A percentile compares a stretch with the other conserved stretches of the same genome.
These are phyloP conservation scores for Ectemnius cavifrons DNA, from an alignment of 2,888 invertebrate genomes.

Conservation along the genomic window DNA sequence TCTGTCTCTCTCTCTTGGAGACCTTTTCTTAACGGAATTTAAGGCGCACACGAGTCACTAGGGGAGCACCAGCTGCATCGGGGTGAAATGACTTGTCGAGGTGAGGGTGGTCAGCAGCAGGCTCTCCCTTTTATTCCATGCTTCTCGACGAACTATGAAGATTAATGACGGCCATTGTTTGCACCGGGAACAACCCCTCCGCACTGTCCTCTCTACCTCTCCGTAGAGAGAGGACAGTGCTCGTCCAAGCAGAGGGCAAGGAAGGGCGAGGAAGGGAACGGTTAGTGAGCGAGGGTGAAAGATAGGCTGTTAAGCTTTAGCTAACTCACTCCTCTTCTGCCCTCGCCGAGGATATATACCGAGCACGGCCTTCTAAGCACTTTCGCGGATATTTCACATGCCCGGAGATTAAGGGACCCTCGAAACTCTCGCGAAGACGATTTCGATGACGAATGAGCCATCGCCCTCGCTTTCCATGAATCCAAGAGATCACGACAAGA, in stretches of 20 bases:
- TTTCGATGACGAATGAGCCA: constrained; percentile 17
- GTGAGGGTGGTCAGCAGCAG: neutral
- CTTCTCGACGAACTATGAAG: constrained; percentile 65
- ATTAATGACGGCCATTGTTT: constrained; percentile 64
- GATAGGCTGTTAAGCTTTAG: constrained; percentile 53
- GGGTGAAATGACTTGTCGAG: neutral
- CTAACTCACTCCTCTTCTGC: constrained; percentile 27
- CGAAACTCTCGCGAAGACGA: constrained; percentile 30
- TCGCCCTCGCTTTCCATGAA: constrained; percentile 4
- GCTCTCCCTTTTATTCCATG: constrained; percentile 55
- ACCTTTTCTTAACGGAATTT: too few species aligned
- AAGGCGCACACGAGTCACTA: too few species aligned
- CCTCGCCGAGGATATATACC: constrained; percentile 47
- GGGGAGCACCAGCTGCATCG: constrained; percentile 11
- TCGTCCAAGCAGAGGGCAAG: constrained; percentile 3
- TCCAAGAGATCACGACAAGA: neutral
- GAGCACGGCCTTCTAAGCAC: constrained; percentile 53
- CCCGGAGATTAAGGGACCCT: constrained; percentile 50
- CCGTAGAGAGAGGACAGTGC: neutral
- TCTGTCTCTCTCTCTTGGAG: too few species aligned
- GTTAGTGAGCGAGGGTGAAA: constrained; percentile 10
- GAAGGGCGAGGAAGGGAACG: constrained; percentile 1
- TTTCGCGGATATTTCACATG: constrained; percentile 44
- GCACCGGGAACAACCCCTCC: constrained; percentile 29
- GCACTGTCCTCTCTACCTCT: constrained; percentile 7